A percentile compares a stretch with the other conserved stretches of the same genome.
phyloP scores from a whole-genome alignment of 2,888 invertebrate species.

The Melolontha melolontha region DNA sequence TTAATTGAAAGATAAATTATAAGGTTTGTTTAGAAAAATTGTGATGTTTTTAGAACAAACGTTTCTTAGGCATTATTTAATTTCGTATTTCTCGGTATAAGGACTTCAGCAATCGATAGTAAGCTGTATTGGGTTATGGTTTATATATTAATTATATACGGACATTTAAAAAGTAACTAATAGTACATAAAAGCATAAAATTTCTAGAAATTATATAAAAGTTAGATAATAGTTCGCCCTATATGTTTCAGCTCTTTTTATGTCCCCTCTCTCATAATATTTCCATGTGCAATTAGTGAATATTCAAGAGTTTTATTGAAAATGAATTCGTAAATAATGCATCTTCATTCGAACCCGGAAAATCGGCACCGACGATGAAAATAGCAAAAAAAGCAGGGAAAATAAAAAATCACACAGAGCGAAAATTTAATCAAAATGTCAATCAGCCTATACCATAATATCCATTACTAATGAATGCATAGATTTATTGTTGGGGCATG shows the following conservation, averaged over 20 bases:
- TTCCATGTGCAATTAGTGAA: background rate
- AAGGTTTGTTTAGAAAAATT: no score
- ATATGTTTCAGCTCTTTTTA: background rate
- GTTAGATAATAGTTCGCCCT: no score
- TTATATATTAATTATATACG: no score
- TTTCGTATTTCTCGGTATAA: no score
- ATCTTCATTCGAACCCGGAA: slow-evolving; percentile 1
- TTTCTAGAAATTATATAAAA: no score
- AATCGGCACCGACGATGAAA: background rate
- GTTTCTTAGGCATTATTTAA: no score
- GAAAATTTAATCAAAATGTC: slow-evolving; percentile 38
- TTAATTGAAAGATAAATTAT: no score
- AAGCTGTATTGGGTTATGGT: no score
- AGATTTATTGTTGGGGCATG: slow-evolving; percentile 36
- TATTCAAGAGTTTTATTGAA: background rate
- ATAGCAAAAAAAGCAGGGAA: background rate
- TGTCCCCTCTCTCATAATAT: background rate
- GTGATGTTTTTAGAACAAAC: no score
- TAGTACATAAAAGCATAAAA: no score
- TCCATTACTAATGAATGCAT: slow-evolving; percentile 37
- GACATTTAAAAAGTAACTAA: no score
- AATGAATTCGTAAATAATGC: slow-evolving; percentile 23
- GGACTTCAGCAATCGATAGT: no score
- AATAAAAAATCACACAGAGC: slow-evolving; percentile 4
- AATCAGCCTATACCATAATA: slow-evolving; percentile 37